Conservation (phyloP, 2,888 invertebrate genomes). For the Apodemia duryi region DNA sequence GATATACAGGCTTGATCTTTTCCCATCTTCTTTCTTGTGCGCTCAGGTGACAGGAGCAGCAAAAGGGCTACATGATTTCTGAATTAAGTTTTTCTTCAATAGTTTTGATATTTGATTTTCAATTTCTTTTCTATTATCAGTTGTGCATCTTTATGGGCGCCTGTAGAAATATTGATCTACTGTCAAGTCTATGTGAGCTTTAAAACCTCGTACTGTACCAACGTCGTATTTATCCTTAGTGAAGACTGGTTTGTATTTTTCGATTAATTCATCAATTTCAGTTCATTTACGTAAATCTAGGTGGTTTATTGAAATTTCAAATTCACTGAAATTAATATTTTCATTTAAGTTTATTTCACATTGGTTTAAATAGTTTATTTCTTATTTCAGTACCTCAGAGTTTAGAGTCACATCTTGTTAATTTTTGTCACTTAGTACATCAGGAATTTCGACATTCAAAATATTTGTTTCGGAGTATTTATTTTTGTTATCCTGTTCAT, state of each 20-base stretch:
- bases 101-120: slow-evolving; percentile 30
- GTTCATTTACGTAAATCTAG: slow-evolving; percentile 13
- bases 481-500: background rate
- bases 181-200: slow-evolving; percentile 30
- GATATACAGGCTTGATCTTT: slow-evolving; percentile 38
- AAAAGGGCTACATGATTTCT: slow-evolving; percentile 36
- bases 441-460: slow-evolving; percentile 20
- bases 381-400: too few species aligned
- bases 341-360: slow-evolving; percentile 20
- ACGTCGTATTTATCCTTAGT: slow-evolving; percentile 30
- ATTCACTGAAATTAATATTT: background rate
- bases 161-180: slow-evolving; percentile 32
- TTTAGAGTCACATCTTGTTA: background rate
- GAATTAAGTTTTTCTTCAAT: slow-evolving; percentile 30
- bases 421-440: slow-evolving; percentile 17
- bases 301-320: slow-evolving; percentile 16
- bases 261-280: slow-evolving; percentile 17
- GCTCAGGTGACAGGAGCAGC: slow-evolving; percentile 30
- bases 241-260: slow-evolving; percentile 25
- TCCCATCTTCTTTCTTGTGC: slow-evolving; percentile 27
- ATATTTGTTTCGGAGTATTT: slow-evolving; percentile 9
- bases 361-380: too few species aligned
- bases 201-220: slow-evolving; percentile 27
- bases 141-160: slow-evolving; percentile 31
- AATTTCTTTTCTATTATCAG: slow-evolving; percentile 33